Base-by-base conservation (phyloP, 2,888 invertebrate genomes). In the Tetranychus piercei region DNA sequence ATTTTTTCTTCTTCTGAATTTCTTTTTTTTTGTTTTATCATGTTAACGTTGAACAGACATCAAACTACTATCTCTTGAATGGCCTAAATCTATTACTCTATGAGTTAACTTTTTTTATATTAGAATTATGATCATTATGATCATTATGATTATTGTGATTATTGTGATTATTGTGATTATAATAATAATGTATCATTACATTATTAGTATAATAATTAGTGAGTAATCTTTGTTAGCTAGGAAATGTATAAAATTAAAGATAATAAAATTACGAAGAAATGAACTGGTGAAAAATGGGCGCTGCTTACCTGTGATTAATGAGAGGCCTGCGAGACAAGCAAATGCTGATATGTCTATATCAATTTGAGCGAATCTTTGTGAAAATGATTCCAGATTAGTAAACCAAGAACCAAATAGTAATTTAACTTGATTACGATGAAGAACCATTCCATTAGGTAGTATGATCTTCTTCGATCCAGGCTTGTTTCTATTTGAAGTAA, bases 261-360 rank as follows among this genome's bases (percentile, higher is more conserved):
- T 15, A 55, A 55, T 15, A 15, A 55, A 55, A 55, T 9, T 55
- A 5, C 5, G 0, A 0, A 34, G 34, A 34, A 23, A 34, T 34
- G 34, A 3, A 34, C 34, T 34, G 34, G 34, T 34, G 34, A 34
- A 34, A 55, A 55, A 55, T 55, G 55, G 9, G 55, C 2, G 9
- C 55, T 55, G 55, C 79, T 85, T 84, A 95, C 95, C 92, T 84
- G 94, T 94, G 80, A 95, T 88, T 79, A 96, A 87, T 66, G 93
- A 91, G 76, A 96, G 87, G 34, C 94, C 94, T 82, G 93, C 93
- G 79, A 96, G 88, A 81, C 94, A 95, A 75, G 94, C 92, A 82
- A 95, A 92, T 9, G 94, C 93, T 75, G 94, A 94, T 80, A 94
- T 90, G 83, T 96, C 95, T 76, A 96, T 89, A 81, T 92, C 91